Base-by-base conservation (phyloP, 2,797 vertebrate species). In the Coccyzus lansbergi region DNA sequence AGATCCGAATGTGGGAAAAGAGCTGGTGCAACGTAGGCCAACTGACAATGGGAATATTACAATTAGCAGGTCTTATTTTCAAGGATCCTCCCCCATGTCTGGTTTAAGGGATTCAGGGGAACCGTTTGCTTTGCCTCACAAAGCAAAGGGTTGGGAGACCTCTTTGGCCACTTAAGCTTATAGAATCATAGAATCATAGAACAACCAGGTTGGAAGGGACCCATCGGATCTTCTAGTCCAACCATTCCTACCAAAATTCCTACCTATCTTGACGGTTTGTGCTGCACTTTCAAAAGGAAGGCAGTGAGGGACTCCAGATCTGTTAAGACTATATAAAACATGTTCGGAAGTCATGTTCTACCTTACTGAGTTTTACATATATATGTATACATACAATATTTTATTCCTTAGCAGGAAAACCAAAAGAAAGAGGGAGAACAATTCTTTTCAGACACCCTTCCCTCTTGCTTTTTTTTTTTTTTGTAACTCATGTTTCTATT, bases 21-120 rank as follows among this genome's bases (percentile, higher is more conserved):
- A 88, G 33, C 15, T 7, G 2, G 42, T 1, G 1, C 0, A 0
- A 17, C 0, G 19, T 3, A 83, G 46, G 8, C 36, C 56, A 65
- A 6, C 16, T 3, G 16, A 21, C 46, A 42, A n/a, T 0, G 4
- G 72, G 69, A 83, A 55, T 4, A 25, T 63, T 19, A 59, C 75
- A 93, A 67, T 3, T 6, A 63, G n/a, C 24, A 12, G 11, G 14
- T 46, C 51, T 28, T 24, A 3, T 40, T 64, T 38, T 64, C 19
- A 26, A 29, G 25, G 20, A 19, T 13, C n/a, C 38, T 89, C 16
- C 38, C 26, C 9, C 10, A 12, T 5, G 20, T 26, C 55, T 0
- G 0, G 20, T 42, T 90, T 46, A 49, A 84, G 67, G 31, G 65
- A 26, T 46, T 70, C 11, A 2, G 44, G 34, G 33, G 80, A 56